These are phyloP conservation scores for Monopterus albus DNA, from an alignment of 2,113 vertebrate species.

Conservation along the genomic window DNA sequence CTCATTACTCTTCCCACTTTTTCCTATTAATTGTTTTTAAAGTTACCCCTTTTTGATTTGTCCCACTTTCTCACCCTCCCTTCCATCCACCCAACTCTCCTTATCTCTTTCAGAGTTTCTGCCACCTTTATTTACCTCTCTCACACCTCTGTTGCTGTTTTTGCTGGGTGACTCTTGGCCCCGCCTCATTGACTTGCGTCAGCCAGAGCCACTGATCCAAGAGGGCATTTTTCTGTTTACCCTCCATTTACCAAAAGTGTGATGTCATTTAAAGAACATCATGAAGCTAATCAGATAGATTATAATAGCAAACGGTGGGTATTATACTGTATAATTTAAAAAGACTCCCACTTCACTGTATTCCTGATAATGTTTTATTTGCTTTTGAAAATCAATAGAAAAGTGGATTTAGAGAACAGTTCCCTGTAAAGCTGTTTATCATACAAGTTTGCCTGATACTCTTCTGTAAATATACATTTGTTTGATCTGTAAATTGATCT, in stretches of 20 bases:
- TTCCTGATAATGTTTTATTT: background rate
- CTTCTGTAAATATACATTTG: background rate
- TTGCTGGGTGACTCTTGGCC: slow-evolving; percentile 59
- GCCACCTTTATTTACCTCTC: slow-evolving; percentile 60
- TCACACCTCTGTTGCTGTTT: slow-evolving; percentile 33
- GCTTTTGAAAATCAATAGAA: background rate
- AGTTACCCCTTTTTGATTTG: slow-evolving; percentile 7
- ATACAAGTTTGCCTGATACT: background rate
- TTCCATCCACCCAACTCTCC: slow-evolving; percentile 2
- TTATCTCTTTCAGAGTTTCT: slow-evolving; percentile 31
- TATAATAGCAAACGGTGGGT: background rate
- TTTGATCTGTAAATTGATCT: slow-evolving; percentile 24
- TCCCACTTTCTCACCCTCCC: background rate
- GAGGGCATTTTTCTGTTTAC: slow-evolving; percentile 21
- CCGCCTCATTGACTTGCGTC: slow-evolving; percentile 31
- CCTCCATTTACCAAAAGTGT: slow-evolving; percentile 15
- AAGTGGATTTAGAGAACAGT: background rate
- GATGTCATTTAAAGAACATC: background rate
- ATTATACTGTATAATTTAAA: background rate
- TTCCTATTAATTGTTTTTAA: slow-evolving; percentile 37
- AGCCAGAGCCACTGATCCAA: slow-evolving; percentile 22
- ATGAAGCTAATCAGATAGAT: background rate
- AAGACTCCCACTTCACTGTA: background rate
- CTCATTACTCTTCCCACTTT: slow-evolving; percentile 37
- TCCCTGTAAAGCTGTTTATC: background rate